These are phyloP conservation scores for Clivina fossor DNA, from an alignment of 2,888 invertebrate species.

Conservation along the genomic window DNA sequence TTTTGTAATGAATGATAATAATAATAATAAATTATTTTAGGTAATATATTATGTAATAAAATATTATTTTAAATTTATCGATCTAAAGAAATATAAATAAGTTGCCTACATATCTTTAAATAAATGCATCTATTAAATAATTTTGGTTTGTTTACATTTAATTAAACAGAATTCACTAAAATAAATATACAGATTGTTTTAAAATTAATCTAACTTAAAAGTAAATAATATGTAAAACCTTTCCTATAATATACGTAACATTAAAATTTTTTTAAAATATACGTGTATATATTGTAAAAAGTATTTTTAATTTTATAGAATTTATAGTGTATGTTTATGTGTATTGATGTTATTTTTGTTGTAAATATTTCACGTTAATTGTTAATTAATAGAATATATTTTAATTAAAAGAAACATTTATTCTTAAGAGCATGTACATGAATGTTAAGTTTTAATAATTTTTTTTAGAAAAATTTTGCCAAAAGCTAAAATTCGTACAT, in stretches of 20 bases:
- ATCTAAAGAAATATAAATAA: too few relatives aligned
- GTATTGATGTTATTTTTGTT: constrained; percentile 2
- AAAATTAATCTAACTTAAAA: not conserved
- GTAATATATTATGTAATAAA: too few relatives aligned
- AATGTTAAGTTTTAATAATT: not conserved
- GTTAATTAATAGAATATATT: constrained; percentile 6
- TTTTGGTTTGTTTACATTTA: not conserved
- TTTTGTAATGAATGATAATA: too few relatives aligned
- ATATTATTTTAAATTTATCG: too few relatives aligned
- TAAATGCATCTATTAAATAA: too few relatives aligned
- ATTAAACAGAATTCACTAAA: not conserved
- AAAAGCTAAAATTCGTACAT: not conserved
- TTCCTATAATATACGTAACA: not conserved
- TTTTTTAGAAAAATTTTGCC: not conserved
- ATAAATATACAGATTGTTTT: not conserved
- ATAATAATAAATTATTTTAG: too few relatives aligned
- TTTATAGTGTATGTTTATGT: not conserved
- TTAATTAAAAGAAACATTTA: not conserved
- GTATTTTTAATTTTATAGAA: constrained; percentile 24
- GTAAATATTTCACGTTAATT: not conserved
- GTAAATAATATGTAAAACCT: not conserved
- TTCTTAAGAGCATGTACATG: not conserved
- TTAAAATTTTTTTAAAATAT: not conserved
- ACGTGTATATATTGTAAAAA: constrained; percentile 23
- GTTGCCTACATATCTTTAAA: too few relatives aligned